Evolutionary conservation across 2,888 invertebrate genomes (phyloP).

Genomic region (Cephonodes hylas): DNA sequence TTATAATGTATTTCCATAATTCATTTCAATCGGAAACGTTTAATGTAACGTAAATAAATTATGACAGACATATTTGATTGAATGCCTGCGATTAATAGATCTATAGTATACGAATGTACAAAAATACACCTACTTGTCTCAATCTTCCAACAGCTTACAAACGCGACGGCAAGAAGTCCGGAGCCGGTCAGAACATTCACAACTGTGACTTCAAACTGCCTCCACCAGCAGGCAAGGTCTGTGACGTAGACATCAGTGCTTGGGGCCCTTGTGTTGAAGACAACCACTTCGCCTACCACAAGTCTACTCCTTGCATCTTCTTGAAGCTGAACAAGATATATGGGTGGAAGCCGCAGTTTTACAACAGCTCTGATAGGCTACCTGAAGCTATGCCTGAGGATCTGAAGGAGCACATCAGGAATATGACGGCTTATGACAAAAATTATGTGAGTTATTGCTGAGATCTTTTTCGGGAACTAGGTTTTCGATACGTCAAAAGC

Average conservation of each 20-base stretch:
- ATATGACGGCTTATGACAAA: slow-evolving; percentile 72
- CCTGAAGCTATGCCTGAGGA: slow-evolving; percentile 88
- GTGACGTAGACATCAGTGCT: slow-evolving; percentile 91
- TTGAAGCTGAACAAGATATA: slow-evolving; percentile 97
- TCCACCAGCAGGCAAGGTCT: slow-evolving; percentile 88
- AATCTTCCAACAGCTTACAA: slow-evolving; percentile 82
- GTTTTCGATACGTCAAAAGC: too few relatives aligned
- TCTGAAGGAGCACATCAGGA: slow-evolving; percentile 85
- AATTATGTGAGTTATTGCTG: slow-evolving; percentile 57
- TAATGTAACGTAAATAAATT: too few relatives aligned
- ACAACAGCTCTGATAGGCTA: slow-evolving; percentile 85
- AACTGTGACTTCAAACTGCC: slow-evolving; percentile 88
- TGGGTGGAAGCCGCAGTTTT: slow-evolving; percentile 93
- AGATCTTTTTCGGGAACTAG: too few relatives aligned
- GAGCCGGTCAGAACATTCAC: slow-evolving; percentile 87
- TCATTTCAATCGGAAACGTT: too few relatives aligned
- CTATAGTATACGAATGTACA: too few relatives aligned
- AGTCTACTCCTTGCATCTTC: slow-evolving; percentile 96
- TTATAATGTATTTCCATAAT: too few relatives aligned
- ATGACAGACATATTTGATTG: too few relatives aligned
- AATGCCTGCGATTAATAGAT: too few relatives aligned
- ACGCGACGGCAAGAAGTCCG: slow-evolving; percentile 86
- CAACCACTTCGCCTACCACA: slow-evolving; percentile 93
- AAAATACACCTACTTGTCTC: neutral
- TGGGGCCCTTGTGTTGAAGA: slow-evolving; percentile 91